These are phyloP conservation scores for Huso huso DNA, from an alignment of 2,797 vertebrate species.

Conservation along the genomic window DNA sequence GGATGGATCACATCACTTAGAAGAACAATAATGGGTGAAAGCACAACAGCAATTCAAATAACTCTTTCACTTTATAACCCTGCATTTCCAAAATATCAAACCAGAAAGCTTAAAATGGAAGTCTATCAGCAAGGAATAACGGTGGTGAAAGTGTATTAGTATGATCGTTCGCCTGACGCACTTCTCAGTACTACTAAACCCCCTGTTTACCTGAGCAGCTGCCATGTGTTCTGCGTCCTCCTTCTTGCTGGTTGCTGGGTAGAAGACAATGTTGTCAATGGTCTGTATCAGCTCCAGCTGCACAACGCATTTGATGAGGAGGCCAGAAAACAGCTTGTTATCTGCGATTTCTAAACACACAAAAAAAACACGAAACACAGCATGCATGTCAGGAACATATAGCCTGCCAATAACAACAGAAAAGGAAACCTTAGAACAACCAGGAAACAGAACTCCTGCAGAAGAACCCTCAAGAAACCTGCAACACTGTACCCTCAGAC, in stretches of 20 bases:
- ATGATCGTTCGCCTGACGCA: not conserved
- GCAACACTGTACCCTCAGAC: no score
- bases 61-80: no score
- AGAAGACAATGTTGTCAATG: constrained; percentile 97
- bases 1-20: no score
- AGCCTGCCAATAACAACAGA: not conserved
- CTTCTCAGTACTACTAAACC: not conserved
- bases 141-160: not conserved
- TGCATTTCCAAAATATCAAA: not conserved
- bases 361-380: not conserved
- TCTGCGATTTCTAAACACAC: constrained; percentile 58
- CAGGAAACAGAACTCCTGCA: no score
- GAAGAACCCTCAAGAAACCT: no score
- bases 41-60: no score
- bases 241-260: constrained; percentile 89
- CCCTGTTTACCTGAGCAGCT: constrained; percentile 75
- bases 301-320: constrained; percentile 95
- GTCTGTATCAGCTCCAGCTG: constrained; percentile 95
- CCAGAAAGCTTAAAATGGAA: not conserved
- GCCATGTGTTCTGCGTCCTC: constrained; percentile 95
- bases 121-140: not conserved
- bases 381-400: not conserved
- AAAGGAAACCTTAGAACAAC: not conserved
- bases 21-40: no score
- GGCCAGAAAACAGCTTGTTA: constrained; percentile 88